phyloP scores from a whole-genome alignment of 2,797 vertebrate genomes.

The Propithecus deckenii region DNA sequence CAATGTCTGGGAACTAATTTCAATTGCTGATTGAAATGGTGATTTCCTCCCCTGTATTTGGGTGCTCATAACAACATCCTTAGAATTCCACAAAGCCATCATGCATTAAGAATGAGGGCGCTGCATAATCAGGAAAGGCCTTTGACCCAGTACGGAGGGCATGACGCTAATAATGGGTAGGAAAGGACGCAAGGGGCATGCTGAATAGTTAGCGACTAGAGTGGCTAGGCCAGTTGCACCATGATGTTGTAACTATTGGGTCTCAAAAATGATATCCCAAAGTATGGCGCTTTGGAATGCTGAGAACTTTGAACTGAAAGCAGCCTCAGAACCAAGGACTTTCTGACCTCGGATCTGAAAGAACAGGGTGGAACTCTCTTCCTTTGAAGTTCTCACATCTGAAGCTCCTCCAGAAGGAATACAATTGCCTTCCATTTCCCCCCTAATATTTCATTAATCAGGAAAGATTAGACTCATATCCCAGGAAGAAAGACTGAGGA shows the following conservation, averaged over 20 bases:
- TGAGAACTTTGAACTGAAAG: neutral
- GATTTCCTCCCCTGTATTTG: conserved; percentile 40
- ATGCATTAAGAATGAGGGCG: conserved; percentile 24
- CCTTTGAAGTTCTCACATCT: neutral
- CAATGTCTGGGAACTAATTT: conserved; percentile 47
- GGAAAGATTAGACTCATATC: neutral
- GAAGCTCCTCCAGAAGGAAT: neutral
- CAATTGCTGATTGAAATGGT: conserved; percentile 24
- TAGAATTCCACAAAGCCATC: conserved; percentile 34
- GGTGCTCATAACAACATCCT: conserved; percentile 56
- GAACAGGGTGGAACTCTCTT: neutral
- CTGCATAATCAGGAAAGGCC: neutral
- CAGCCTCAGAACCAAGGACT: neutral
- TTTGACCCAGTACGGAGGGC: conserved; percentile 2
- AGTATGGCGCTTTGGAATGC: neutral
- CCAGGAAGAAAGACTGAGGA: neutral
- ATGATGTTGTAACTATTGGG: neutral
- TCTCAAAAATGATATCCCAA: neutral
- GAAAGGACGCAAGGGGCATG: neutral
- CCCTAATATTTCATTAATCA: neutral
- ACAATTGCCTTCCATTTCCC: neutral
- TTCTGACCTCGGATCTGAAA: neutral
- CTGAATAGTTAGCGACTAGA: neutral
- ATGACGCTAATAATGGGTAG: neutral
- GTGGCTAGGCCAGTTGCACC: neutral